phyloP scores from a whole-genome alignment of 2,797 vertebrate species.

The Aphelocoma californica region DNA sequence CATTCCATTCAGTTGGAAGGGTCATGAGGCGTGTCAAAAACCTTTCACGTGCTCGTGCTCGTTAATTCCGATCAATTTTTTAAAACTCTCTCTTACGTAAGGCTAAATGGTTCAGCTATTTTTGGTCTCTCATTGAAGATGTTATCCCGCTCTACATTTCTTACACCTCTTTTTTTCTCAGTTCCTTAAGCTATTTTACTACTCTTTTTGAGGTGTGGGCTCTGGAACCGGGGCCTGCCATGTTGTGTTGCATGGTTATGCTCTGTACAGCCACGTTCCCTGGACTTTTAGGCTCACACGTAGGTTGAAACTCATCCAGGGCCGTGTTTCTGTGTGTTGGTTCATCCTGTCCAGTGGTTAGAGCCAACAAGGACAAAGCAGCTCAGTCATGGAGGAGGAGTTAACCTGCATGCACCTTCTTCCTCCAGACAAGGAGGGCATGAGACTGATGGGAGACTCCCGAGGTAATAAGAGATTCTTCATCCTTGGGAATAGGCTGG shows the following conservation, averaged over 20 bases:
- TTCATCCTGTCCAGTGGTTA: neutral
- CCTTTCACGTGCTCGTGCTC: neutral
- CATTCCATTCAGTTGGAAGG: neutral
- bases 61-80: neutral
- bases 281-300: fast-evolving
- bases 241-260: neutral
- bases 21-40: neutral
- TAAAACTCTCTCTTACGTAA: neutral
- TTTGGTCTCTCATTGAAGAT: neutral
- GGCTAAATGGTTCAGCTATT: neutral
- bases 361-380: neutral
- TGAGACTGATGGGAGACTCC: neutral
- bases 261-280: neutral
- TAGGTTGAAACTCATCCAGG: neutral
- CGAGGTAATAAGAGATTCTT: neutral
- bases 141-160: neutral
- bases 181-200: neutral
- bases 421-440: neutral
- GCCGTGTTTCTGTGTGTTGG: neutral
- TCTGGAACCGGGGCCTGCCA: fast-evolving
- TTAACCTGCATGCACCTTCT: fast-evolving
- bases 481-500: neutral
- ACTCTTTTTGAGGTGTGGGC: neutral
- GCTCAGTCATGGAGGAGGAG: neutral
- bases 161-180: neutral